A percentile compares a stretch with the other conserved stretches of the same genome.
These are phyloP conservation scores for Turritopsis dohrnii DNA, from an alignment of 30 jellyfish, hydroid and myxozoan species.

Conservation along the genomic window DNA sequence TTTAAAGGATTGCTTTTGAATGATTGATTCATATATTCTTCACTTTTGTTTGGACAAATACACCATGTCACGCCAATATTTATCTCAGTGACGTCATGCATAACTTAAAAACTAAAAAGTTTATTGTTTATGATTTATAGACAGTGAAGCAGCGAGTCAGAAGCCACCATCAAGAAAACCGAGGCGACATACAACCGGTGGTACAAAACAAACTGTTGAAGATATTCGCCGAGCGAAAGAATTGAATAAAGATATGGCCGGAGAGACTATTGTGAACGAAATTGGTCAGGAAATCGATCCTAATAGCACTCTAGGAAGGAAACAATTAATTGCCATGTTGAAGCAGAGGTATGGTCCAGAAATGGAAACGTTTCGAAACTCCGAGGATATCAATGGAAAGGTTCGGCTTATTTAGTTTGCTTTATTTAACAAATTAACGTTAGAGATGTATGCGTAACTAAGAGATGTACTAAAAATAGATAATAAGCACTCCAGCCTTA, in stretches of 20 bases:
- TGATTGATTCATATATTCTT: neutral
- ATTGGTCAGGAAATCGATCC: constrained; percentile 44
- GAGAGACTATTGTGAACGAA: neutral
- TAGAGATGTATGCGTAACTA: too few species aligned
- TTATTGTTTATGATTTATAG: neutral
- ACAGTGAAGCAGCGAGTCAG: constrained; percentile 27
- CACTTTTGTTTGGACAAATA: neutral
- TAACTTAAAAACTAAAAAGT: neutral
- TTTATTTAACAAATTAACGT: too few species aligned
- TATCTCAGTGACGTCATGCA: neutral
- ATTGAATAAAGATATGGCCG: constrained; percentile 32
- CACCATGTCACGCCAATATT: neutral
- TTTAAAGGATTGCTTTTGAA: neutral
- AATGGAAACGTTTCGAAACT: constrained; percentile 63
- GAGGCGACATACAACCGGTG: constrained; percentile 95
- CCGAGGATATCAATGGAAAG: constrained; percentile 2
- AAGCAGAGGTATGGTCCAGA: constrained; percentile 89
- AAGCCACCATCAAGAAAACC: constrained; percentile 69
- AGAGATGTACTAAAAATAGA: too few species aligned
- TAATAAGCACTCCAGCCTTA: neutral
- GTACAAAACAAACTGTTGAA: constrained; percentile 59
- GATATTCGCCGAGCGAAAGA: constrained; percentile 78
- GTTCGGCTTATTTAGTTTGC: neutral
- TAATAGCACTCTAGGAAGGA: constrained; percentile 65
- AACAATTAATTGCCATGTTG: constrained; percentile 71